phyloP scores from a whole-genome alignment of 1,140 invertebrate genomes.

The Microplitis mediator region DNA sequence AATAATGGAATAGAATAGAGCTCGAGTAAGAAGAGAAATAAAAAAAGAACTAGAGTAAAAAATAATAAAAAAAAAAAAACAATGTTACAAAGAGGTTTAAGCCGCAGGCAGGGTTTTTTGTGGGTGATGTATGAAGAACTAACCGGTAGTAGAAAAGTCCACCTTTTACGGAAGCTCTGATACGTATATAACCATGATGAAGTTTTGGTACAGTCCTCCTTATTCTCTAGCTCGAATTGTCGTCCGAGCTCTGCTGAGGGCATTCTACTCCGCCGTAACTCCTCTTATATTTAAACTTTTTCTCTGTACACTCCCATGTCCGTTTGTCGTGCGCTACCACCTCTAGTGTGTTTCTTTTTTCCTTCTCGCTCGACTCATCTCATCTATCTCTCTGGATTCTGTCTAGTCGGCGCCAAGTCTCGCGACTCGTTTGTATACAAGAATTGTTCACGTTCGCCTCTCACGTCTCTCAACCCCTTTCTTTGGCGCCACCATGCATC shows the following conservation, averaged over 20 bases:
- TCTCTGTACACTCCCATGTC: not conserved
- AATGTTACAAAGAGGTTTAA: too few relatives aligned
- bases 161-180: too few relatives aligned
- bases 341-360: not conserved
- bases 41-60: too few relatives aligned
- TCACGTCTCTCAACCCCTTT: not conserved
- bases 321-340: conserved; percentile 4
- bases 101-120: not conserved
- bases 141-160: too few relatives aligned
- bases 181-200: too few relatives aligned
- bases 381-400: conserved; percentile 31
- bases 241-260: not conserved
- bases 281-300: not conserved
- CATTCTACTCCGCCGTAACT: not conserved
- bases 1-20: not conserved
- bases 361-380: not conserved
- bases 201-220: not conserved
- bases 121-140: too few relatives aligned
- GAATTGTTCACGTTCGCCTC: conserved; percentile 4
- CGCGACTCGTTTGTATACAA: conserved; percentile 26
- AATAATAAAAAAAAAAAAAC: too few relatives aligned
- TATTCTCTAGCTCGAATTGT: not conserved
- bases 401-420: conserved; percentile 34
- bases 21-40: not conserved
- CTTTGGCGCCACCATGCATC: not conserved